phyloP scores from a whole-genome alignment of 2,113 vertebrate genomes.

The Rhea pennata region DNA sequence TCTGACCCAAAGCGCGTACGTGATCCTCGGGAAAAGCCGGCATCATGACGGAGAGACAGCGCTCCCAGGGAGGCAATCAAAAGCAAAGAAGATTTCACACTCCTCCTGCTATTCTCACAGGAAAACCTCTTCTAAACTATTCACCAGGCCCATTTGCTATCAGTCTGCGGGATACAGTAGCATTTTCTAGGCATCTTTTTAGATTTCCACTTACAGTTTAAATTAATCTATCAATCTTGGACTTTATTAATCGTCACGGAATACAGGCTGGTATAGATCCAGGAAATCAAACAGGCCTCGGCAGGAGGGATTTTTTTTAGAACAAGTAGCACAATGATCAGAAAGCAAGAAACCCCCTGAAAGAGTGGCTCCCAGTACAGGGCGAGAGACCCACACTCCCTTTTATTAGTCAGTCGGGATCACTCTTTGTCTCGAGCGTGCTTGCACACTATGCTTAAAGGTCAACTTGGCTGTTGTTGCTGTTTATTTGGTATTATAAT shows the following conservation, averaged over 20 bases:
- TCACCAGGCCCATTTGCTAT: not conserved
- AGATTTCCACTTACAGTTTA: conserved; percentile 2
- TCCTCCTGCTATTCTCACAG: not conserved
- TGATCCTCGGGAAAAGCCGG: not conserved
- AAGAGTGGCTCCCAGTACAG: rapidly evolving
- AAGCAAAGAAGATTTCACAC: not conserved
- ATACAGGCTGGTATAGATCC: rapidly evolving
- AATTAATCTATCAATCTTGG: not conserved
- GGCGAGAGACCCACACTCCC: no score
- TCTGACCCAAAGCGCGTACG: rapidly evolving
- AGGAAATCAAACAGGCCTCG: not conserved
- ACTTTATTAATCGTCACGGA: not conserved
- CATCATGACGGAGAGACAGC: not conserved
- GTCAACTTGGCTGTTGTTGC: not conserved
- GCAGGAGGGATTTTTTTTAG: not conserved
- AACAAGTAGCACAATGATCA: not conserved
- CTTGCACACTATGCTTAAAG: not conserved
- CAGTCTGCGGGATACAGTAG: rapidly evolving
- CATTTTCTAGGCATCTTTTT: not conserved
- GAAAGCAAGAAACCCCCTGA: not conserved
- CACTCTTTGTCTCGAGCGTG: not conserved
- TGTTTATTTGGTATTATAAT: not conserved
- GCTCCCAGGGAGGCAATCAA: not conserved
- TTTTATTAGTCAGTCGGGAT: not conserved
- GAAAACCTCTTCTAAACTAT: not conserved